A percentile compares a stretch with the other conserved stretches of the same genome.
phyloP scores from a whole-genome alignment of 2,113 vertebrate species.

The Laticauda colubrina region DNA sequence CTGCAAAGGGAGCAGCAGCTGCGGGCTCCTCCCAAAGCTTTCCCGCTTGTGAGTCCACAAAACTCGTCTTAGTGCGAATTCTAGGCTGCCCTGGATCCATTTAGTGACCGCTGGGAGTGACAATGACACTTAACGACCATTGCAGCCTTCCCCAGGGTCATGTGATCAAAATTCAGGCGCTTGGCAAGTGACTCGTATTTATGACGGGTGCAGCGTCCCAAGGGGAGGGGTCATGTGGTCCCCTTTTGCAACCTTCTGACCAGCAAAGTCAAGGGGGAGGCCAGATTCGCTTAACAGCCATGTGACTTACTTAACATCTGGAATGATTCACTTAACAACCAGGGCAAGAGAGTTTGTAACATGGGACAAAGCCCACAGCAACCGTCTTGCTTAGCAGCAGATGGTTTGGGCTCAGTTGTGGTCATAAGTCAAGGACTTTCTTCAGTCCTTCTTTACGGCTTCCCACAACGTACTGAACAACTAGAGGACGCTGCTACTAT shows the following conservation, averaged over 20 bases:
- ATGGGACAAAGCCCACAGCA: neutral
- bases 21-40: neutral
- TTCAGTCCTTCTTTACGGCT: neutral
- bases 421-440: neutral
- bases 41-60: neutral
- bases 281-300: neutral
- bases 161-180: too few species aligned
- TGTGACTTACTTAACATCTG: neutral
- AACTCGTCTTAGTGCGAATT: neutral
- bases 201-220: too few species aligned
- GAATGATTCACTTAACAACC: neutral
- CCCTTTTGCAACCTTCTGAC: neutral
- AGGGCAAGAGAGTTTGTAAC: neutral
- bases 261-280: neutral
- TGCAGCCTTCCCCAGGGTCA: too few species aligned
- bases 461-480: neutral
- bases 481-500: neutral
- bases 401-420: neutral
- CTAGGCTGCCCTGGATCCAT: too few species aligned
- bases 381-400: neutral
- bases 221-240: neutral
- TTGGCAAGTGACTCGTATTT: neutral
- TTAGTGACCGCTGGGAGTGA: too few species aligned
- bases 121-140: too few species aligned
- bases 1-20: neutral